Conservation (phyloP, 2,113 vertebrate species). For the Gorsachius goisagi region DNA sequence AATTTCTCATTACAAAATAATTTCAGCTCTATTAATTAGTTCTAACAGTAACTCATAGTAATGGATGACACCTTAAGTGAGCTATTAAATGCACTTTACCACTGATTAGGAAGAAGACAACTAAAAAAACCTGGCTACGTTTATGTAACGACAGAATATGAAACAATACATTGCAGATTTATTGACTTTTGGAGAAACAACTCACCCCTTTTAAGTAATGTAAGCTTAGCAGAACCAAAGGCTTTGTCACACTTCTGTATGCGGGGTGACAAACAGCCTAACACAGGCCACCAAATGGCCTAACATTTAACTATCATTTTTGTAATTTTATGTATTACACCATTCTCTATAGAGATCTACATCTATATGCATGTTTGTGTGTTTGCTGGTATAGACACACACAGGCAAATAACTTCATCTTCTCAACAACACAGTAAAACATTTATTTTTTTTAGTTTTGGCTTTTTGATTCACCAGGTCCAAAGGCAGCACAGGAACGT, state of each 20-base stretch:
- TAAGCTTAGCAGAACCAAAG: background rate
- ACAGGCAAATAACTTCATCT: background rate
- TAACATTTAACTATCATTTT: background rate
- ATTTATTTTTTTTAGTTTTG: background rate
- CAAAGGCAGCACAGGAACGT: background rate
- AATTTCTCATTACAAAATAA: slow-evolving; percentile 70
- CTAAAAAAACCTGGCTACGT: slow-evolving; percentile 43
- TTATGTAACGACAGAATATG: slow-evolving; percentile 59
- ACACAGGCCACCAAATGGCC: background rate
- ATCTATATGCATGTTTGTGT: rapidly evolving
- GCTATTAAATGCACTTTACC: slow-evolving; percentile 62
- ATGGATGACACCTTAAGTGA: slow-evolving; percentile 71
- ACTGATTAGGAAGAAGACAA: slow-evolving; percentile 65
- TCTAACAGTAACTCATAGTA: slow-evolving; percentile 69
- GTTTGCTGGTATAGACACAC: background rate
- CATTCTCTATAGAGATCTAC: background rate
- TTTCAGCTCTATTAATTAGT: slow-evolving; percentile 68
- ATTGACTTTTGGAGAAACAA: background rate
- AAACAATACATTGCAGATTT: slow-evolving; percentile 51
- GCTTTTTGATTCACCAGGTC: background rate
- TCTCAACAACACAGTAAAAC: background rate
- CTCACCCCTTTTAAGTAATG: background rate
- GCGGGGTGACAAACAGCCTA: too few species aligned
- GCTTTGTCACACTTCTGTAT: background rate
- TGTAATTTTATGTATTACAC: background rate